Conservation (phyloP, 2,888 invertebrate genomes). For the Nomada goodeniana region DNA sequence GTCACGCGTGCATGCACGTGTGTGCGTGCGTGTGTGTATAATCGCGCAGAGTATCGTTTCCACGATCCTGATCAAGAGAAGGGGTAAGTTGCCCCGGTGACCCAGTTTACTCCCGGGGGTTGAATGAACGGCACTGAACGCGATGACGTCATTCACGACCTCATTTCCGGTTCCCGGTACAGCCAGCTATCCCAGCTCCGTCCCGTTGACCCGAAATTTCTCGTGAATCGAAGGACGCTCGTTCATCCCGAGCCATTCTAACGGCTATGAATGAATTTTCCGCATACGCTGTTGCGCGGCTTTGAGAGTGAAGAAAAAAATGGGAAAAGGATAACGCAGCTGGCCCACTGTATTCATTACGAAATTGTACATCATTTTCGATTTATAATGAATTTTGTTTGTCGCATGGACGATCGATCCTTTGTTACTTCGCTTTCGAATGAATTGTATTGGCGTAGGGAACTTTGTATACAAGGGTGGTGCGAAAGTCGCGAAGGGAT, state of each 20-base stretch:
- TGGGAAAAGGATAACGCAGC: not conserved
- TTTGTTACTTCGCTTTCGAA: no score
- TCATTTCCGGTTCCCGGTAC: conserved; percentile 80
- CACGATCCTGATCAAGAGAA: conserved; percentile 39
- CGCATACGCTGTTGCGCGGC: conserved; percentile 23
- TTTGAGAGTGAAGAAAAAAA: not conserved
- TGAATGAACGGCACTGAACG: conserved; percentile 80
- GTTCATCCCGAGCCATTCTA: conserved; percentile 70
- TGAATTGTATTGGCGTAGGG: no score
- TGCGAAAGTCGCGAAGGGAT: no score
- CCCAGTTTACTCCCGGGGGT: conserved; percentile 81
- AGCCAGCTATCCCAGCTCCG: conserved; percentile 71
- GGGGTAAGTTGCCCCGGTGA: conserved; percentile 72
- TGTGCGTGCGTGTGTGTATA: conserved; percentile 26
- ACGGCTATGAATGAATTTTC: conserved; percentile 75
- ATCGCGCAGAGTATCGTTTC: conserved; percentile 52
- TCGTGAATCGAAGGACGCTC: conserved; percentile 78
- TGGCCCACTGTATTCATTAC: no score
- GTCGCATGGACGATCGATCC: no score
- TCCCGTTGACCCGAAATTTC: conserved; percentile 78
- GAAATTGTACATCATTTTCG: no score
- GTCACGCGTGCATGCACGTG: conserved; percentile 26
- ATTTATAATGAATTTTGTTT: no score
- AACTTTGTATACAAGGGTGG: no score
- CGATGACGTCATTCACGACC: conserved; percentile 82